Base-by-base conservation (phyloP, 2,888 invertebrate genomes). In the Diaperis boleti region DNA sequence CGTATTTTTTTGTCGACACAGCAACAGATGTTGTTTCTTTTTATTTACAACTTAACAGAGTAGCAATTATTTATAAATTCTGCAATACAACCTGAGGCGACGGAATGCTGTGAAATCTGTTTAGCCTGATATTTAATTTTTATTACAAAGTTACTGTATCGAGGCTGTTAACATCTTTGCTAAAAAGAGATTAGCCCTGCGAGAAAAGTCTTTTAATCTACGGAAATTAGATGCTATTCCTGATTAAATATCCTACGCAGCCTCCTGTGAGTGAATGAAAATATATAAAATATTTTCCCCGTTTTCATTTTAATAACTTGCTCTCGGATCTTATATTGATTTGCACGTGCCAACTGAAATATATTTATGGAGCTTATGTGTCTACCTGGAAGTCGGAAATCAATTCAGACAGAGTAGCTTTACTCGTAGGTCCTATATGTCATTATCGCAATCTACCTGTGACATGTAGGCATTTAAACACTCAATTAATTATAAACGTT, bases 301-400 rank as follows among this genome's bases (percentile, higher is more conserved):
- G 33, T 47, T 37, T 49, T 33, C 37, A 37, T 50, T 47, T 50
- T 37, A 50, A 50, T 22, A 50, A 50, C 35, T 37, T 50, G n/a
- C n/a, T n/a, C n/a, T n/a, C n/a, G n/a, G n/a, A n/a, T 20, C 18
- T 22, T 14, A 13, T 14, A 15, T 20, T 42, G 42, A 6, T 18
- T 11, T 22, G n/a, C n/a, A n/a, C n/a, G n/a, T n/a, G n/a, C n/a
- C n/a, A n/a, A n/a, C n/a, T n/a, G n/a, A n/a, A n/a, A n/a, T 26
- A 26, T 26, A 8, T 26, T 6, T 26, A 26, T 26, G n/a, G 26
- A 4, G 20, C 20, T 20, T 20, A 3, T 6, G 6, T 20, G 6
- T 20, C n/a, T n/a, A n/a, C n/a, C n/a, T n/a, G n/a, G n/a, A 26
- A n/a, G 8, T 26, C 26, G 17, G 10, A 18, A 8, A 41, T 41